Conservation (phyloP, 1,140 invertebrate species). For the Chironomus striatipennis region DNA sequence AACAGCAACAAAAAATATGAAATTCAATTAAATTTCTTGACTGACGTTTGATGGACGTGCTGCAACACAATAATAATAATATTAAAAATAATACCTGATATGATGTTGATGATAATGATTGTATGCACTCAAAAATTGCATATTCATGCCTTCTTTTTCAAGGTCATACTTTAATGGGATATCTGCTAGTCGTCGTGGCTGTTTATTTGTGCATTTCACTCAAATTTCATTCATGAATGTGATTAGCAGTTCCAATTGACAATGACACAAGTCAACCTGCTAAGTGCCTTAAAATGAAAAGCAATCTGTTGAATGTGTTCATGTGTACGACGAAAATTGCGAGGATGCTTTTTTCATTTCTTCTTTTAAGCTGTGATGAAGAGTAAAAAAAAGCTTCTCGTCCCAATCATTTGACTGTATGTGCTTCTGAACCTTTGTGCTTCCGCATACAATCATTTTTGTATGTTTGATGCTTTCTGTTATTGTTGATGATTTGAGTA, state of each 20-base stretch:
- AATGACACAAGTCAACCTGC: not conserved
- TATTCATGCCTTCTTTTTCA: conserved; percentile 11
- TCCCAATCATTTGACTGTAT: not conserved
- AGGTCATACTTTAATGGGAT: not conserved
- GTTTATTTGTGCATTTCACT: not conserved
- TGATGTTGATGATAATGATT: no score
- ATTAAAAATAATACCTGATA: no score
- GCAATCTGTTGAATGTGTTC: conserved; percentile 21
- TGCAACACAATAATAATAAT: not conserved
- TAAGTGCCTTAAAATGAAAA: not conserved
- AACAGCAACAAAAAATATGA: not conserved
- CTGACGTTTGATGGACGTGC: conserved; percentile 17
- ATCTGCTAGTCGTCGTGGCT: not conserved
- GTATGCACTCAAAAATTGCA: not conserved
- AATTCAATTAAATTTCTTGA: conserved; percentile 17
- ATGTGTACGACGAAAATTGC: not conserved
- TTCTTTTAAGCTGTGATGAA: not conserved
- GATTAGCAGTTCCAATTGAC: not conserved
- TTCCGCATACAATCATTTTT: no score
- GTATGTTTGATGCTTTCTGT: not conserved
- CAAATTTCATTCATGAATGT: not conserved
- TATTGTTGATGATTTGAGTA: conserved; percentile 13
- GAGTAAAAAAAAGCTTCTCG: not conserved
- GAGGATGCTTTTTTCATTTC: not conserved
- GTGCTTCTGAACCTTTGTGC: not conserved